Evolutionary conservation across 2,888 invertebrate species (phyloP).

Genomic region (Pheosia tremula): DNA sequence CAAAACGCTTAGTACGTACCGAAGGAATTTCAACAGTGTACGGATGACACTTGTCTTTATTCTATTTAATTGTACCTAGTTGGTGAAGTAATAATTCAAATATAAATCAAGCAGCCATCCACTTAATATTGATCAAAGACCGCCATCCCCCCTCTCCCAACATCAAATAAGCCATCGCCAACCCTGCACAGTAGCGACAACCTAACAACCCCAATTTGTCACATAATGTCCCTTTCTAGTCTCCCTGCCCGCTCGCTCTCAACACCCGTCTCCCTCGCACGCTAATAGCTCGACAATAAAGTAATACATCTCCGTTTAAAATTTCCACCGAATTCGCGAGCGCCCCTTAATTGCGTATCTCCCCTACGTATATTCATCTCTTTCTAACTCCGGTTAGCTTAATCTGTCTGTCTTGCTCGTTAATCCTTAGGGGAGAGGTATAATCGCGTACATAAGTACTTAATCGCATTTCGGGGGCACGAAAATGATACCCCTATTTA

Average conservation of each 20-base stretch:
- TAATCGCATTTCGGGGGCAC: slow-evolving; percentile 80
- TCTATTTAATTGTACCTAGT: not conserved
- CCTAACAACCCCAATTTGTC: slow-evolving; percentile 67
- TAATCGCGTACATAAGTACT: slow-evolving; percentile 82
- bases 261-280: slow-evolving; percentile 60
- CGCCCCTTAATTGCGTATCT: slow-evolving; percentile 79
- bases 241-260: slow-evolving; percentile 12
- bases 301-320: slow-evolving; percentile 83
- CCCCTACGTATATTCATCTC: slow-evolving; percentile 59
- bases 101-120: not conserved
- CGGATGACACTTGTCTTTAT: too few relatives aligned
- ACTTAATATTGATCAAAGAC: slow-evolving; percentile 4
- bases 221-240: slow-evolving; percentile 42
- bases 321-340: slow-evolving; percentile 79
- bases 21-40: too few relatives aligned
- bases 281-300: slow-evolving; percentile 82
- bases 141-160: slow-evolving; percentile 16
- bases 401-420: slow-evolving; percentile 47
- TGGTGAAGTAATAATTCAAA: not conserved
- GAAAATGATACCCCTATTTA: slow-evolving; percentile 74
- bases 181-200: slow-evolving; percentile 24
- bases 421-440: slow-evolving; percentile 68
- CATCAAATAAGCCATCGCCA: slow-evolving; percentile 41
- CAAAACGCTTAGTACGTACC: too few relatives aligned
- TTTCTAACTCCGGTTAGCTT: slow-evolving; percentile 36